Conservation (phyloP, 2,888 invertebrate genomes). For the Pollenia labialis region DNA sequence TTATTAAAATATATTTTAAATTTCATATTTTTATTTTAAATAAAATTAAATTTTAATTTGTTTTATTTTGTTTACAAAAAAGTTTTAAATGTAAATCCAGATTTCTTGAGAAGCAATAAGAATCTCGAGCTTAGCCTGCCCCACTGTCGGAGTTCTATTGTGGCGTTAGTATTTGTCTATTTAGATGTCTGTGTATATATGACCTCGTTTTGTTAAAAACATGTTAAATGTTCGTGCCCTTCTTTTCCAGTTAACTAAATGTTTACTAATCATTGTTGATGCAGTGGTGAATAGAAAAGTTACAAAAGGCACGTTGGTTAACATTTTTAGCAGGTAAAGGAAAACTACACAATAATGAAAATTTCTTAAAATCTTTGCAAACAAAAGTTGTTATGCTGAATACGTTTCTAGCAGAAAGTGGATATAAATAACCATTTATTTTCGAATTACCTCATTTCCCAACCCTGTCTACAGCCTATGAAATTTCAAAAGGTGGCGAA, state of each 20-base stretch:
- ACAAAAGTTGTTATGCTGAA: neutral
- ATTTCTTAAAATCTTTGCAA: neutral
- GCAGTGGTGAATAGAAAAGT: neutral
- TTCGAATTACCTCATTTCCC: constrained; percentile 4
- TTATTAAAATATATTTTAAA: too few species aligned
- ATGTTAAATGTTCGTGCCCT: constrained; percentile 27
- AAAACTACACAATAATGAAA: constrained; percentile 7
- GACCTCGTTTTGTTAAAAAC: constrained; percentile 49
- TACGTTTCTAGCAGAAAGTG: constrained; percentile 1
- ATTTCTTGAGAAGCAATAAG: too few species aligned
- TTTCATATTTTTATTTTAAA: too few species aligned
- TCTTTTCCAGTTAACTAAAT: constrained; percentile 46
- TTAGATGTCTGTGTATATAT: constrained; percentile 44
- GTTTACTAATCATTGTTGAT: constrained; percentile 40
- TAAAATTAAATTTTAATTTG: too few species aligned
- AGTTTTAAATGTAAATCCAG: too few species aligned
- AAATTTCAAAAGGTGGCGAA: constrained; percentile 23
- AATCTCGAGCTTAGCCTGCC: too few species aligned
- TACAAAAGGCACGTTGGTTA: constrained; percentile 29
- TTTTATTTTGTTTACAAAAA: too few species aligned
- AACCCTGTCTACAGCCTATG: neutral
- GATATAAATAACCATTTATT: neutral
- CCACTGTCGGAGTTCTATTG: constrained; percentile 1
- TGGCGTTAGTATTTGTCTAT: constrained; percentile 22
- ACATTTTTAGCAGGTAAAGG: constrained; percentile 29